phyloP scores from a whole-genome alignment of 2,113 vertebrate genomes.

The Benthochromis sp. region DNA sequence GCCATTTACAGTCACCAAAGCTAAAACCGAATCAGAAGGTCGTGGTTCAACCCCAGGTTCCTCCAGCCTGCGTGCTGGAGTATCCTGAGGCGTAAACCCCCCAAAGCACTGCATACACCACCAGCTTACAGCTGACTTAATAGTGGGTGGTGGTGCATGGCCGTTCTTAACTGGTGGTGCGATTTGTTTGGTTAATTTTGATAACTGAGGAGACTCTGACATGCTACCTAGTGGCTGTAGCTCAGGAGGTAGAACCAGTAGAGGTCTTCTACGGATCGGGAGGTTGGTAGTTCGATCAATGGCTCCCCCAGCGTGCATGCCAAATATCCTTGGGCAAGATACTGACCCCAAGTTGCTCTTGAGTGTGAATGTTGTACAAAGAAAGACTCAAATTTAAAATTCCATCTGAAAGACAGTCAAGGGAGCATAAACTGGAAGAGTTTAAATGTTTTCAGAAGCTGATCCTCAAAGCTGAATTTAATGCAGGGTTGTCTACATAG shows the following conservation, averaged over 20 bases:
- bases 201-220: not conserved
- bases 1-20: not conserved
- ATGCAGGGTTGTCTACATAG: not conserved
- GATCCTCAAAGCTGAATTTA: not conserved
- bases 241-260: not conserved
- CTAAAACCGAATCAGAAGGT: not conserved
- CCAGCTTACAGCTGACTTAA: not conserved
- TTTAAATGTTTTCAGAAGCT: too few relatives aligned
- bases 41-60: fast-evolving
- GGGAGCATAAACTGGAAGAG: not conserved
- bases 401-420: not conserved
- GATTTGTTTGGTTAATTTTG: not conserved
- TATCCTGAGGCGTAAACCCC: not conserved
- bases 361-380: not conserved
- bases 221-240: not conserved
- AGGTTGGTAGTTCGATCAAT: not conserved
- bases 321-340: not conserved
- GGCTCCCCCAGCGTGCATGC: not conserved
- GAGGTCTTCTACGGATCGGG: not conserved
- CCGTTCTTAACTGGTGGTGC: not conserved
- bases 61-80: not conserved
- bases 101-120: not conserved
- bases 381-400: not conserved
- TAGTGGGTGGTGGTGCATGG: not conserved
- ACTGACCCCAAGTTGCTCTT: not conserved